Evolutionary conservation across 2,797 vertebrate species (phyloP).

Genomic region (Nasua narica): DNA sequence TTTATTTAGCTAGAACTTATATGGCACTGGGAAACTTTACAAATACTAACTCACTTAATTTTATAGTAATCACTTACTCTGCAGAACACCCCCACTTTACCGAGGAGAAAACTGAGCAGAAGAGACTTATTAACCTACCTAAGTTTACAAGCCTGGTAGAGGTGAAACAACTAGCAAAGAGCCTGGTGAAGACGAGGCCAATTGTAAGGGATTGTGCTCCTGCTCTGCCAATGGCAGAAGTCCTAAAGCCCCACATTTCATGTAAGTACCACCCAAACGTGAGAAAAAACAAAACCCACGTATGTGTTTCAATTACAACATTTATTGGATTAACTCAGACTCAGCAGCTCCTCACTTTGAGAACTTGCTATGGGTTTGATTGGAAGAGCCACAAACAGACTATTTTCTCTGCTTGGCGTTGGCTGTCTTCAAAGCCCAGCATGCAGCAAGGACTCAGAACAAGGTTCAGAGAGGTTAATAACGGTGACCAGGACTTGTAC

Average conservation of each 20-base stretch:
- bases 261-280: neutral
- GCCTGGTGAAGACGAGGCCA: neutral
- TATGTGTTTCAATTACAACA: neutral
- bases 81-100: neutral
- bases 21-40: neutral
- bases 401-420: neutral
- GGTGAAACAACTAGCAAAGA: neutral
- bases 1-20: neutral
- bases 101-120: neutral
- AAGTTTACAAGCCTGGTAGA: neutral
- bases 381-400: neutral
- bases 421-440: neutral
- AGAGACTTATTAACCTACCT: neutral
- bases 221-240: neutral
- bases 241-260: neutral
- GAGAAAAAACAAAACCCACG: neutral
- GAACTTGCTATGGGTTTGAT: neutral
- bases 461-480: constrained; percentile 46
- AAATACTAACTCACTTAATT: neutral
- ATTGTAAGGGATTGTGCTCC: neutral
- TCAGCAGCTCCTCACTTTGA: neutral
- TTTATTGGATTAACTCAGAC: constrained; percentile 15
- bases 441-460: neutral
- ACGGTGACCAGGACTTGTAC: constrained; percentile 21
- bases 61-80: neutral